Evolutionary conservation across 2,888 invertebrate genomes (phyloP).

Genomic region (Tubulanus polymorphus): DNA sequence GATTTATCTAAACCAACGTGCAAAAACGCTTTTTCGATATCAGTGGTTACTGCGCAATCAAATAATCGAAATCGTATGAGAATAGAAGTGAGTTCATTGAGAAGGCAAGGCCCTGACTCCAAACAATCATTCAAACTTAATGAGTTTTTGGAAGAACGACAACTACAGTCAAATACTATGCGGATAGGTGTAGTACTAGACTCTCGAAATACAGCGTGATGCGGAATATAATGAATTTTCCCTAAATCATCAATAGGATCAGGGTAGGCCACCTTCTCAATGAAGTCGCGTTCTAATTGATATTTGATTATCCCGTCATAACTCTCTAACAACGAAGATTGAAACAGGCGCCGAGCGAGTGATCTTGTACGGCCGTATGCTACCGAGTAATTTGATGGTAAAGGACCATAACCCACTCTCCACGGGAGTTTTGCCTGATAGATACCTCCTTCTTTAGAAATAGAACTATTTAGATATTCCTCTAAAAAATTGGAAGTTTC

Average conservation of each 20-base stretch:
- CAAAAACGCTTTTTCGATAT: constrained; percentile 18
- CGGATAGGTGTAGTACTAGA: constrained; percentile 24
- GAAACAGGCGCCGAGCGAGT: background rate
- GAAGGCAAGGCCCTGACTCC: constrained; percentile 18
- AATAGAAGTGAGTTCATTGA: constrained; percentile 13
- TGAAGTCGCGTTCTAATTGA: background rate
- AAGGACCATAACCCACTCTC: background rate
- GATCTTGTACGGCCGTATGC: constrained; percentile 2
- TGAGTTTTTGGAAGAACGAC: constrained; percentile 5
- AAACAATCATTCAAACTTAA: constrained; percentile 21
- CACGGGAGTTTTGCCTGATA: background rate
- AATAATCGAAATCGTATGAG: constrained; percentile 18
- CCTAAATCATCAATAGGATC: background rate
- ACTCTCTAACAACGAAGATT: background rate
- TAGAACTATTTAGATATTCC: background rate
- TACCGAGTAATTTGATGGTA: background rate
- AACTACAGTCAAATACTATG: constrained; percentile 26
- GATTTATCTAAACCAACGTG: constrained; percentile 11
- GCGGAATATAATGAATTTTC: constrained; percentile 8
- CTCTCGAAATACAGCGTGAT: constrained; percentile 11
- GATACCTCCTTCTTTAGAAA: background rate
- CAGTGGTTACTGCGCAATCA: constrained; percentile 15
- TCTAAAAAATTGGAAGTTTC: background rate
- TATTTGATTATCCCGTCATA: background rate
- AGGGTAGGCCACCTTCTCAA: background rate